Evolutionary conservation across 2,797 vertebrate genomes (phyloP).

Genomic region (Ceyx erithaca): DNA sequence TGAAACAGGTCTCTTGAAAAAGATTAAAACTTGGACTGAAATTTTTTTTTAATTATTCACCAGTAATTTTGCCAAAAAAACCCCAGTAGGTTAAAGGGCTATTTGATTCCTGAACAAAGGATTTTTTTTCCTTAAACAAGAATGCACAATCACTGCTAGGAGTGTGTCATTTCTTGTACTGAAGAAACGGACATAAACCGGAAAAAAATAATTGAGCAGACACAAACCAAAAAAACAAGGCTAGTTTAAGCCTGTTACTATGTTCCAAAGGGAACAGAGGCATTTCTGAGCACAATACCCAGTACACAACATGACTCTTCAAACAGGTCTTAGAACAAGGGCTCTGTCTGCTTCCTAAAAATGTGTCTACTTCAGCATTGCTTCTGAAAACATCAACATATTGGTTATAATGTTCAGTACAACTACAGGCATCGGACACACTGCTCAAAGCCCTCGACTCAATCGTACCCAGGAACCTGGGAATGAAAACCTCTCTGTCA

Average conservation of each 20-base stretch:
- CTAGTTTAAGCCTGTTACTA: not conserved
- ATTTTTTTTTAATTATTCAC: not conserved
- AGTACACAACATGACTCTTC: fast-evolving
- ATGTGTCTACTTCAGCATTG: not conserved
- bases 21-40: not conserved
- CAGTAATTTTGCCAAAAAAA: not conserved
- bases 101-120: not conserved
- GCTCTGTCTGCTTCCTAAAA: not conserved
- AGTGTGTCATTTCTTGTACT: not conserved
- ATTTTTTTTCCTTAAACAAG: not conserved
- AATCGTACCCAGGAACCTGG: not conserved
- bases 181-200: not conserved
- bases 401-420: not conserved
- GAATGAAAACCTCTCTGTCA: not conserved
- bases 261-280: not conserved
- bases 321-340: not conserved
- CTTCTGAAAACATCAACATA: not conserved
- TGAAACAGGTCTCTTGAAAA: not conserved
- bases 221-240: not conserved
- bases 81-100: not conserved
- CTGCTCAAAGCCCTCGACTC: not conserved
- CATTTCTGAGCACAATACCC: not conserved
- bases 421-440: too few species aligned
- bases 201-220: not conserved
- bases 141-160: not conserved